Percentiles rank a stretch among this genome's conserved stretches.
phyloP scores from a whole-genome alignment of 2,888 invertebrate species.

The Branchinecta sandiegonensis region DNA sequence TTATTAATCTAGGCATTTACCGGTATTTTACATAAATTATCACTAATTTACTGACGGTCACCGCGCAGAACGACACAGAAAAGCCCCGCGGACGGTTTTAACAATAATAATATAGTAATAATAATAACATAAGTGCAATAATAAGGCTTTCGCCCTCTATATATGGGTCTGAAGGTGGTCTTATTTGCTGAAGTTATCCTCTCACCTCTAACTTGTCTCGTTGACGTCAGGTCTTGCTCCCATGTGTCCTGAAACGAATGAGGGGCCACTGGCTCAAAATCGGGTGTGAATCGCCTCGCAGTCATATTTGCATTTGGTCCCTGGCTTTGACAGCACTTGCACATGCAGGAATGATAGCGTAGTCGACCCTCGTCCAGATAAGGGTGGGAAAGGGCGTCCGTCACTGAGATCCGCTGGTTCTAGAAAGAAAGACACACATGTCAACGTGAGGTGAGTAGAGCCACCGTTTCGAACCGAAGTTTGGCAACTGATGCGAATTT shows the following conservation, averaged over 20 bases:
- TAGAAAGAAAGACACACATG: conserved; percentile 33
- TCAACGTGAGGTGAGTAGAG: neutral
- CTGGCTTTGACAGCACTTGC: conserved; percentile 63
- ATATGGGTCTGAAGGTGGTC: too few relatives aligned
- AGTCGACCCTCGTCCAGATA: conserved; percentile 95
- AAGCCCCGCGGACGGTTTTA: too few relatives aligned
- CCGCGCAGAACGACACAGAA: too few relatives aligned
- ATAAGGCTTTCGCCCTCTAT: too few relatives aligned
- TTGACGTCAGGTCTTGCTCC: conserved; percentile 85
- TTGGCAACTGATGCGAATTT: too few relatives aligned
- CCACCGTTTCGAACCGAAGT: too few relatives aligned
- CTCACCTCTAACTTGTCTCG: conserved; percentile 85
- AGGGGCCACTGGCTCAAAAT: conserved; percentile 81
- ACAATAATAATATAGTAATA: too few relatives aligned
- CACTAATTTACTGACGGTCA: too few relatives aligned
- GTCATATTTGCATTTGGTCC: conserved; percentile 41
- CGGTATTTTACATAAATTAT: too few relatives aligned
- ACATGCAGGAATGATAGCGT: conserved; percentile 99
- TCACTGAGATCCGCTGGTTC: conserved; percentile 86
- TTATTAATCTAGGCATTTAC: too few relatives aligned
- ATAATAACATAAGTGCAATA: too few relatives aligned
- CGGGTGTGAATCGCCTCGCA: conserved; percentile 65
- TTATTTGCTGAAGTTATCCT: too few relatives aligned
- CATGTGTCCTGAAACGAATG: conserved; percentile 88
- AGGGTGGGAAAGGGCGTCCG: conserved; percentile 89